Evolutionary conservation across 2,888 invertebrate genomes (phyloP), one percentile per base, ranked within the genome.

Genomic region (Kuschelorhynchus macadamiae): DNA sequence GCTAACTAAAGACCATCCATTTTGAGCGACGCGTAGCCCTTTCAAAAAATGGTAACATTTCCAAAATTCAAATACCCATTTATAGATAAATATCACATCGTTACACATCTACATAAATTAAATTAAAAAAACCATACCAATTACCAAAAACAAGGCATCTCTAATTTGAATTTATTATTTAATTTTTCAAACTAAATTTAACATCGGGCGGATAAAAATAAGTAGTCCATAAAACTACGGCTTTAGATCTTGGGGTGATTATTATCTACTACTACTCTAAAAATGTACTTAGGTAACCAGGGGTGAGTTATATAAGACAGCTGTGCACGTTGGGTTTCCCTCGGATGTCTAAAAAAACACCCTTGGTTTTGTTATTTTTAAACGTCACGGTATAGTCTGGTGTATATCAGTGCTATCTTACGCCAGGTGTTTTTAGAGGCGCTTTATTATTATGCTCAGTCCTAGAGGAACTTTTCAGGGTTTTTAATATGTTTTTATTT

Each of bases 291-390:
- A 42, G 16, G 41, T 60, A 61, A 44, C 52, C 21, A 36, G 53
- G 62, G 66, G 66, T 66, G 60, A 60, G 39, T 66, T 66, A 66
- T 53, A 66, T 11, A 44, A 60, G 52, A 59, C 66, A 66, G 59
- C 66, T 66, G 66, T 42, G 52, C 36, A 32, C 9, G 18, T 55
- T 59, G 33, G 42, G 41, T 41, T 62, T 44, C 49, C 60, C 53
- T 66, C 14, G 25, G 46, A 16, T 46, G 47, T 53, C 52, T 21
- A 53, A 66, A 66, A 65, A 57, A 52, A 39, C 52, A 60, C 66
- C 66, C 66, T 53, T 36, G 21, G 53, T 50, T 59, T 60, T 66
- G 66, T 66, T 66, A 66, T 66, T 66, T 66, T 66, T 66, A 60
- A 60, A 66, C 30, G 25, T 32, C 66, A 53, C 33, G 5, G 17